Evolutionary conservation across 2,888 invertebrate genomes (phyloP).

Genomic region (Lepidocyrtinus sp.): DNA sequence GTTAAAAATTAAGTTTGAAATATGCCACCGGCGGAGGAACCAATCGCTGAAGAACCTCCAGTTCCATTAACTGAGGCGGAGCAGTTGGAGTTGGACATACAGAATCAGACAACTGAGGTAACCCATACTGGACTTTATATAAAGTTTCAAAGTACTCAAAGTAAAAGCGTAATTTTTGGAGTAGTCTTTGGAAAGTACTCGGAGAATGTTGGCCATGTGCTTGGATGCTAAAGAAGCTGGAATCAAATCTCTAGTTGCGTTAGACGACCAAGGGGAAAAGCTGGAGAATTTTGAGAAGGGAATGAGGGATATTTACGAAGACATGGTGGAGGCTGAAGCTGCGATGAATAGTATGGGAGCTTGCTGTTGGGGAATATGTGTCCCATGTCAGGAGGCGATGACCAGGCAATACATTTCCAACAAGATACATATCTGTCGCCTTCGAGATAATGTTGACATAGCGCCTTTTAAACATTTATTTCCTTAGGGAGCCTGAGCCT

Average conservation of each 20-base stretch:
- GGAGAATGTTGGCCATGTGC: slow-evolving; percentile 32
- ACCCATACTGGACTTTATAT: too few relatives aligned
- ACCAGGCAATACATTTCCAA: background rate
- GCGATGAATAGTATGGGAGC: slow-evolving; percentile 42
- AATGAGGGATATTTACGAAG: slow-evolving; percentile 49
- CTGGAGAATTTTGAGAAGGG: slow-evolving; percentile 47
- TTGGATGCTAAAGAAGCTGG: slow-evolving; percentile 36
- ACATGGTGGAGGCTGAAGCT: slow-evolving; percentile 46
- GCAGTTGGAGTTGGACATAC: background rate
- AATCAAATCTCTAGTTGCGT: slow-evolving; percentile 32
- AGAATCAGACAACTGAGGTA: background rate
- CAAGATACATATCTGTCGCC: too few relatives aligned
- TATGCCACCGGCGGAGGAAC: background rate
- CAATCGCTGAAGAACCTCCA: background rate
- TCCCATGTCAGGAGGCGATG: slow-evolving; percentile 31
- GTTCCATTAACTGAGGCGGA: background rate
- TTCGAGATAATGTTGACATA: too few relatives aligned
- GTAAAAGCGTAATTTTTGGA: background rate
- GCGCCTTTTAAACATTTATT: background rate
- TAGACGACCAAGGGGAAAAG: slow-evolving; percentile 43
- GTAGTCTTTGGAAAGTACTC: background rate
- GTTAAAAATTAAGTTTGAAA: background rate
- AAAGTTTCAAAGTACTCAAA: too few relatives aligned
- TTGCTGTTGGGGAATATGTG: slow-evolving; percentile 38
- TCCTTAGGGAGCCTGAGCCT: slow-evolving; percentile 31